Evolutionary conservation across 2,888 invertebrate genomes (phyloP).

Genomic region (Leptopilina drosophilae): DNA sequence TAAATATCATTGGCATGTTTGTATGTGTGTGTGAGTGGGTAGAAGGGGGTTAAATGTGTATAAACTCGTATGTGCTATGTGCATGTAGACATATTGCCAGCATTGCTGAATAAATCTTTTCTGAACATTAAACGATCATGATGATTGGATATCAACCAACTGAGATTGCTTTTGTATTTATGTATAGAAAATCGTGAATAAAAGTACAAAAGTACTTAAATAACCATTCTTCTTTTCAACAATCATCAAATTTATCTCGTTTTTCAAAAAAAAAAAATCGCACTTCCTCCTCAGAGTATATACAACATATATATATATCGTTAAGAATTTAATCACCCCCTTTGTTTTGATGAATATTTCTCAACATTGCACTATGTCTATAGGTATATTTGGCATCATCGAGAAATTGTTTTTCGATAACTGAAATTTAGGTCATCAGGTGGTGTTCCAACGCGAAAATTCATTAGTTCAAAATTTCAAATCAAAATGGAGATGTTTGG

Average conservation of each 20-base stretch:
- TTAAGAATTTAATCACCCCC: slow-evolving; percentile 1
- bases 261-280: neutral
- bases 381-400: too few species aligned
- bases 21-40: neutral
- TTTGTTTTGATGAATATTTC: neutral
- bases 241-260: neutral
- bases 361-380: too few species aligned
- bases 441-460: neutral
- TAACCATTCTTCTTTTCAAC: neutral
- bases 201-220: slow-evolving; percentile 5
- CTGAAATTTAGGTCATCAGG: neutral
- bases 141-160: slow-evolving; percentile 24
- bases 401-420: slow-evolving; percentile 22
- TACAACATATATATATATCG: too few species aligned
- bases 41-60: neutral
- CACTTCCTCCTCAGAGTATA: neutral
- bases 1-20: slow-evolving; percentile 18
- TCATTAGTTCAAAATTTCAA: neutral
- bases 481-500: neutral
- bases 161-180: slow-evolving; percentile 26
- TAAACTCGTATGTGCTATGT: neutral
- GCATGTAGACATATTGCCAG: neutral
- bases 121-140: slow-evolving; percentile 7
- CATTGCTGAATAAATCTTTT: slow-evolving; percentile 20
- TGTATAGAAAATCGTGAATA: neutral